A percentile compares a stretch with the other conserved stretches of the same genome.
Evolutionary conservation across 2,113 vertebrate species (phyloP).

Genomic region (Tragelaphus buxtoni): DNA sequence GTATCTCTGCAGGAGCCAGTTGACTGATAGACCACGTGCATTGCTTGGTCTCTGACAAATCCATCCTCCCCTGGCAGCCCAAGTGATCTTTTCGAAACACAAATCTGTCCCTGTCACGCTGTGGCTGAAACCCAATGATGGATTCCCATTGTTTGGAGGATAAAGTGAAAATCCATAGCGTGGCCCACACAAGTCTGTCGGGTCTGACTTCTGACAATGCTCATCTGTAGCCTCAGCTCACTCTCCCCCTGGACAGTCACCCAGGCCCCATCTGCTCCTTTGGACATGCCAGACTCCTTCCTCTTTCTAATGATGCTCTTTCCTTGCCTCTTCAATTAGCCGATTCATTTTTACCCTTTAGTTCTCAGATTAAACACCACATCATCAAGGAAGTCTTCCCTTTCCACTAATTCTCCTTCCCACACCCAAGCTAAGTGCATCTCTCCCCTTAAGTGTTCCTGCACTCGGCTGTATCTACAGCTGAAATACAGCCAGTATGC

Average conservation of each 20-base stretch:
- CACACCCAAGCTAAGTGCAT: neutral
- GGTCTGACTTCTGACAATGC: neutral
- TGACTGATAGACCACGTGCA: neutral
- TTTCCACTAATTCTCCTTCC: neutral
- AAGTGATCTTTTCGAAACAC: neutral
- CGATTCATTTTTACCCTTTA: neutral
- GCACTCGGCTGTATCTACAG: neutral
- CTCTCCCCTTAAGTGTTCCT: neutral
- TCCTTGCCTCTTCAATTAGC: neutral
- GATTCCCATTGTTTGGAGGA: neutral
- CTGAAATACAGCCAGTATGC: neutral
- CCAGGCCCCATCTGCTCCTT: neutral
- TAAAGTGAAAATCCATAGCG: neutral
- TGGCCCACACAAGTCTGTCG: rapidly evolving
- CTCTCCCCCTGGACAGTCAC: no score
- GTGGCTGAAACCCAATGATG: neutral
- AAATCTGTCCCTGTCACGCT: neutral
- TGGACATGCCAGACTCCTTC: neutral
- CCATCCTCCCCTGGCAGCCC: neutral
- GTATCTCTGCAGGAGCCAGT: neutral
- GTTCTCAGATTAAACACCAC: neutral
- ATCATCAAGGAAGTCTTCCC: neutral
- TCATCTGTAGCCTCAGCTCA: neutral
- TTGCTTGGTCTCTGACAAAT: neutral
- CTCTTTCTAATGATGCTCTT: neutral